Evolutionary conservation across 2,113 vertebrate species (phyloP).

Genomic region (Poecilia latipinna): DNA sequence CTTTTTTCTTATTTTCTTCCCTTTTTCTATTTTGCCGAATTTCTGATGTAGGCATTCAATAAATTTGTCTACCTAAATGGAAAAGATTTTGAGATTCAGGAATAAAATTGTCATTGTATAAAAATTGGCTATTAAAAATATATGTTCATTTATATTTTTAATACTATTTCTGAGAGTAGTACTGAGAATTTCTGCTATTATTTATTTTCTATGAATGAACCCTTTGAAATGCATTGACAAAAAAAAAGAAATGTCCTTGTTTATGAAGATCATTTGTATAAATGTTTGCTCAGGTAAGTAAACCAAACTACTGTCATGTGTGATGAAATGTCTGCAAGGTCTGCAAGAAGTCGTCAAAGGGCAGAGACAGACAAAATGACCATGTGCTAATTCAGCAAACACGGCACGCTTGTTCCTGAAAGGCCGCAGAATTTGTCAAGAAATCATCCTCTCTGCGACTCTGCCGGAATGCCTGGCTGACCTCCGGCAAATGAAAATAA

Average conservation of each 20-base stretch:
- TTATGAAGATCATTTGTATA: neutral
- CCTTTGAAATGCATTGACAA: neutral
- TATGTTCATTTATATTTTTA: too few species aligned
- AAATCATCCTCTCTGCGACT: slow-evolving; percentile 81
- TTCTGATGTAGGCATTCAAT: too few species aligned
- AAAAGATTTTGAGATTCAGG: too few species aligned
- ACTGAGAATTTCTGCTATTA: too few species aligned
- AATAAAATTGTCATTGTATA: too few species aligned
- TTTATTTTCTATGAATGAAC: neutral
- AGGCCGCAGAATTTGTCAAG: slow-evolving; percentile 84
- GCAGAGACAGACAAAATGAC: slow-evolving; percentile 74
- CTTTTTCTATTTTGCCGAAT: too few species aligned
- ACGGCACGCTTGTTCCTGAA: slow-evolving; percentile 71
- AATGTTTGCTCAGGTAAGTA: too few species aligned
- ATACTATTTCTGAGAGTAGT: too few species aligned
- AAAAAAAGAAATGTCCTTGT: neutral
- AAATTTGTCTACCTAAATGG: too few species aligned
- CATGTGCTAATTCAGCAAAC: slow-evolving; percentile 83
- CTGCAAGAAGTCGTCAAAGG: slow-evolving; percentile 34
- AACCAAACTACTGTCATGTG: neutral
- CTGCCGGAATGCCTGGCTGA: slow-evolving; percentile 90
- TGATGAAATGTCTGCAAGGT: slow-evolving; percentile 1
- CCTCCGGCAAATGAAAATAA: slow-evolving; percentile 98
- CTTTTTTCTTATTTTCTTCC: too few species aligned
- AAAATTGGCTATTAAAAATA: too few species aligned